phyloP scores from a whole-genome alignment of 2,797 vertebrate species.

The Sebastes alutus region DNA sequence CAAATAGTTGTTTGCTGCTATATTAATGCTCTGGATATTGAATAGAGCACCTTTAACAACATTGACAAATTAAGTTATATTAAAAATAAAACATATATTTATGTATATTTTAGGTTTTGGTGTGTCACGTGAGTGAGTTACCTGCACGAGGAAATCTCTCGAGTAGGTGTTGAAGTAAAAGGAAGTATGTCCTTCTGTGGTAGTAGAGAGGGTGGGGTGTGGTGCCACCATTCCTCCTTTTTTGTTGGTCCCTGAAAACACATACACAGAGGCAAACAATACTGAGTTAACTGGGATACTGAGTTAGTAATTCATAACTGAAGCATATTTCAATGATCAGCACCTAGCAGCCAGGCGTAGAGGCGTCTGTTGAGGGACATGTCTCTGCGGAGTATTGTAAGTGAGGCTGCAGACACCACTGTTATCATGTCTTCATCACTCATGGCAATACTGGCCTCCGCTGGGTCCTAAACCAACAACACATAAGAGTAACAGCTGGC shows the following conservation, averaged over 20 bases:
- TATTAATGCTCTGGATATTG: no score
- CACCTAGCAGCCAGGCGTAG: slow-evolving; percentile 97
- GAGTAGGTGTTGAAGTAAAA: slow-evolving; percentile 94
- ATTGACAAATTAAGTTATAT: background rate
- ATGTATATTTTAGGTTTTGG: background rate
- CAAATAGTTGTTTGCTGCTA: no score
- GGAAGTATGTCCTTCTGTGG: slow-evolving; percentile 86
- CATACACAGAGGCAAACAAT: background rate
- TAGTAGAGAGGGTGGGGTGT: slow-evolving; percentile 78
- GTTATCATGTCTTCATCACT: slow-evolving; percentile 81
- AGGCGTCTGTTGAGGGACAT: slow-evolving; percentile 98
- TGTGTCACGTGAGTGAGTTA: slow-evolving; percentile 56
- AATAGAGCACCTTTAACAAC: background rate
- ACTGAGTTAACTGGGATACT: background rate
- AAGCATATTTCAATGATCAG: background rate
- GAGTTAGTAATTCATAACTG: background rate
- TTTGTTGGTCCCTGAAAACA: slow-evolving; percentile 87
- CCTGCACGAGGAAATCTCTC: slow-evolving; percentile 91
- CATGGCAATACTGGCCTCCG: slow-evolving; percentile 80
- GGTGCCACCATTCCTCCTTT: slow-evolving; percentile 89
- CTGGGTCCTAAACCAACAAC: slow-evolving; percentile 69
- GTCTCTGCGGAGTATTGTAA: slow-evolving; percentile 94
- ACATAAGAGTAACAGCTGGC: slow-evolving; percentile 11
- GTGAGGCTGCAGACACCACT: slow-evolving; percentile 89
- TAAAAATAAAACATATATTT: background rate